phyloP scores from a whole-genome alignment of 2,888 invertebrate species.

The Lithodes maja region DNA sequence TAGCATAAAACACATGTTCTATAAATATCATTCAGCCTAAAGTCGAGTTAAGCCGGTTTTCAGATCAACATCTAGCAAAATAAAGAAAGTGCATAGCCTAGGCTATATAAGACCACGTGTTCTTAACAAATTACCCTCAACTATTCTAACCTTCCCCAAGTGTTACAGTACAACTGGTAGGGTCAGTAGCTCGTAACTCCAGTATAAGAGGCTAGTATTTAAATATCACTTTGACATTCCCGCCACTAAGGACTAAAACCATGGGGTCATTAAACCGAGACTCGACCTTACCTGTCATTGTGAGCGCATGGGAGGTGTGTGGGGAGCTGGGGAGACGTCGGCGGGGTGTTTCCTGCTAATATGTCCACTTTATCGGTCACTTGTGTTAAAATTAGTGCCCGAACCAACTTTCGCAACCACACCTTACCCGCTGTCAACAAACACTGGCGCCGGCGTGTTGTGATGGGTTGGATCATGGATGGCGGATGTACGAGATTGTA shows the following conservation, averaged over 20 bases:
- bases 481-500: slow-evolving; percentile 39
- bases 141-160: background rate
- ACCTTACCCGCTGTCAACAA: slow-evolving; percentile 59
- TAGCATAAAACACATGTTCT: too few species aligned
- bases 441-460: slow-evolving; percentile 49
- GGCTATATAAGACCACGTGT: background rate
- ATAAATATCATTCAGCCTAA: too few species aligned
- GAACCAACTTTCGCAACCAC: slow-evolving; percentile 46
- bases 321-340: background rate
- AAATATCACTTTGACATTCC: slow-evolving; percentile 48
- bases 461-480: background rate
- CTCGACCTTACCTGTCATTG: slow-evolving; percentile 34
- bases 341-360: background rate
- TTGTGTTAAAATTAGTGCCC: slow-evolving; percentile 28
- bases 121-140: background rate
- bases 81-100: background rate
- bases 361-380: background rate
- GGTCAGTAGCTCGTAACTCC: slow-evolving; percentile 7
- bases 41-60: background rate
- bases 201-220: slow-evolving; percentile 29
- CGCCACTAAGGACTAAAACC: slow-evolving; percentile 1
- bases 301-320: slow-evolving; percentile 4
- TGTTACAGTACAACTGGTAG: background rate
- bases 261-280: background rate
- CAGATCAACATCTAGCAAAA: background rate